phyloP scores from a whole-genome alignment of 92 coral and sea anemone species.

The Parazoanthus swiftii region DNA sequence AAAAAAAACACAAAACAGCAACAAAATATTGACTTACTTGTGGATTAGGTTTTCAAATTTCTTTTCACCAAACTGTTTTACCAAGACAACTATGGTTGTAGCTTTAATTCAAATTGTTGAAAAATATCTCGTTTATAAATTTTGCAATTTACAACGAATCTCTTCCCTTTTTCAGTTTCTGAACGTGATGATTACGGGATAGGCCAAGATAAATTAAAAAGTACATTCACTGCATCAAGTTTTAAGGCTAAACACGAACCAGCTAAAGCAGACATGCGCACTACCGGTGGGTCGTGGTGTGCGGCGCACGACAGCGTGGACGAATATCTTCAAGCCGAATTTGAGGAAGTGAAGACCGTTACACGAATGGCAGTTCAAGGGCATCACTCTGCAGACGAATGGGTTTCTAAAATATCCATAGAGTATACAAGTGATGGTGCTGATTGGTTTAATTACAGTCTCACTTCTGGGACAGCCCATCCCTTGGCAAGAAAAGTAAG shows the following conservation, averaged over 20 bases:
- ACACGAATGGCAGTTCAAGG: constrained; percentile 57
- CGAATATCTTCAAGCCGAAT: constrained; percentile 60
- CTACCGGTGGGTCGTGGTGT: constrained; percentile 65
- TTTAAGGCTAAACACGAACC: constrained; percentile 47
- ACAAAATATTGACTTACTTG: too few species aligned
- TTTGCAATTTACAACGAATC: too few species aligned
- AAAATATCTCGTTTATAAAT: too few species aligned
- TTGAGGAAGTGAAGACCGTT: constrained; percentile 36
- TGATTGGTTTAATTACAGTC: constrained; percentile 40
- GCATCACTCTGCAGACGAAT: constrained; percentile 60
- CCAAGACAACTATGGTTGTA: too few species aligned
- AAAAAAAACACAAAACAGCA: too few species aligned
- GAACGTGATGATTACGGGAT: constrained; percentile 19
- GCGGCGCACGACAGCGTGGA: constrained; percentile 35
- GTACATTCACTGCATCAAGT: constrained; percentile 58
- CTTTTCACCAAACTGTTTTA: too few species aligned
- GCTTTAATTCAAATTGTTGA: too few species aligned
- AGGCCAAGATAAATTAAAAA: constrained; percentile 11
- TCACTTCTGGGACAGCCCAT: background rate
- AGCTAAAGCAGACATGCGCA: constrained; percentile 52
- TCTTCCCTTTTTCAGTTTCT: background rate
- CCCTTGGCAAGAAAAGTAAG: background rate
- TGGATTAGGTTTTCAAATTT: too few species aligned
- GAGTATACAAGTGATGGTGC: constrained; percentile 43
- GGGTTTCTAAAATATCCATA: constrained; percentile 45